Conservation (phyloP, 2,113 vertebrate genomes). For the Datnioides undecimradiatus region DNA sequence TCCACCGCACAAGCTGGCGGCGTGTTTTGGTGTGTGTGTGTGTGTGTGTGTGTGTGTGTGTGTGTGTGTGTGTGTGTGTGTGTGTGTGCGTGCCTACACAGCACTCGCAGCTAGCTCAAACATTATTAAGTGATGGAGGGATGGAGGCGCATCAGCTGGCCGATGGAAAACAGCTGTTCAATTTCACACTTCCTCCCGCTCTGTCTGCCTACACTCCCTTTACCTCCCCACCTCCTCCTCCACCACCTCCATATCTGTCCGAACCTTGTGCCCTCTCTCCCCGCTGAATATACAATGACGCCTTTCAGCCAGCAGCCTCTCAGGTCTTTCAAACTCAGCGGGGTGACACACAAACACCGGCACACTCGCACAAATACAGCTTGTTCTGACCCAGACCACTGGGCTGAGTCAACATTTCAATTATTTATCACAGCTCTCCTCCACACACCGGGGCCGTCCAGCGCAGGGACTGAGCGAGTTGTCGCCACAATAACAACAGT, state of each 20-base stretch:
- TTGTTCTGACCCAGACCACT: conserved; percentile 68
- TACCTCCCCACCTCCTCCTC: not conserved
- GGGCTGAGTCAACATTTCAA: conserved; percentile 77
- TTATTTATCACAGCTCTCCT: conserved; percentile 71
- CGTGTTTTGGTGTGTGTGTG: not conserved
- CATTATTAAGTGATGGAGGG: conserved; percentile 58
- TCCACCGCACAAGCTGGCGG: conserved; percentile 4
- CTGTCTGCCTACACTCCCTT: conserved; percentile 2
- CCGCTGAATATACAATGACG: conserved; percentile 51
- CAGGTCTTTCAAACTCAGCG: conserved; percentile 48
- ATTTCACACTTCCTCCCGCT: conserved; percentile 63
- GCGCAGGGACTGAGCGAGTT: conserved; percentile 55
- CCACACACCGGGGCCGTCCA: conserved; percentile 42
- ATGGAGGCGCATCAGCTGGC: conserved; percentile 51
- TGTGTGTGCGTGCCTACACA: conserved; percentile 14
- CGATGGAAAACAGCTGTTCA: conserved; percentile 71
- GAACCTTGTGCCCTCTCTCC: conserved; percentile 43
- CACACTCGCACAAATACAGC: conserved; percentile 36
- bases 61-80: not conserved
- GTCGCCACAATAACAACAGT: conserved; percentile 63
- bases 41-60: not conserved
- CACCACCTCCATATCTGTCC: conserved; percentile 49
- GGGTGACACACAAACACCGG: conserved; percentile 31
- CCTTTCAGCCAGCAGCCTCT: conserved; percentile 52
- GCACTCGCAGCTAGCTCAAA: conserved; percentile 10